Base-by-base conservation (phyloP, 2,797 vertebrate species). In the Aplochiton taeniatus region DNA sequence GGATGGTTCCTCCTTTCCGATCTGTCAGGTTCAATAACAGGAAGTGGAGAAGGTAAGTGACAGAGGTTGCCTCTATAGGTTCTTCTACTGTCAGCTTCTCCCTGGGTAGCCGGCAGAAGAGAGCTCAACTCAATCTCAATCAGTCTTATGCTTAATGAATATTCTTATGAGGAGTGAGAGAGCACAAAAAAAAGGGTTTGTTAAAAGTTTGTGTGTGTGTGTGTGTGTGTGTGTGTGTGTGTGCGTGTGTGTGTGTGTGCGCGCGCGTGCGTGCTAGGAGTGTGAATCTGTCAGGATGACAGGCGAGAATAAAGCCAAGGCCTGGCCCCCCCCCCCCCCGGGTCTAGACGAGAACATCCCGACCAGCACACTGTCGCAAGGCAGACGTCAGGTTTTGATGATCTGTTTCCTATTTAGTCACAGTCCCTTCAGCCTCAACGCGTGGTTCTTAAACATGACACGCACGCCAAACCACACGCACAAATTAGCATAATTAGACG, bases 141-240 rank as follows among this genome's bases (percentile, higher is more conserved):
- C 79, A 78, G 68, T 58, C 58, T 49, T 63, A 65, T 65, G 70
- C 64, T 54, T 75, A 83, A 82, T 85, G 79, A 84, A 80, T 85
- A 77, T 82, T 70, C 78, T 66, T 79, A 76, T 74, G 70, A 71
- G 62, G 52, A 61, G 60, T 46, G 58, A 74, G 45, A 31, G 31
- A 31, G 31, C 31, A 31, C 31, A 31, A 31, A 2, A 31, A 31
- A 2, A 31, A 31, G 31, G 31, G 31, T 31, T 31, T 31, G 6
- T 31, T 31, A 31, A 31, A n/a, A 31, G 31, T 31, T 31, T 31
- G 31, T 31, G 31, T 31, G 31, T 2, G 31, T 2, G 31, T 31
- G 31, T 2, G 31, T 2, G 31, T 2, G 31, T 31, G 31, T 2
- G 31, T 31, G 31, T 2, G 31, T 31, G 31, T 2, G 31, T 31